Percentiles rank a stretch among this genome's conserved stretches.
phyloP scores from a whole-genome alignment of 1,140 invertebrate species.

The Anastrepha ludens region DNA sequence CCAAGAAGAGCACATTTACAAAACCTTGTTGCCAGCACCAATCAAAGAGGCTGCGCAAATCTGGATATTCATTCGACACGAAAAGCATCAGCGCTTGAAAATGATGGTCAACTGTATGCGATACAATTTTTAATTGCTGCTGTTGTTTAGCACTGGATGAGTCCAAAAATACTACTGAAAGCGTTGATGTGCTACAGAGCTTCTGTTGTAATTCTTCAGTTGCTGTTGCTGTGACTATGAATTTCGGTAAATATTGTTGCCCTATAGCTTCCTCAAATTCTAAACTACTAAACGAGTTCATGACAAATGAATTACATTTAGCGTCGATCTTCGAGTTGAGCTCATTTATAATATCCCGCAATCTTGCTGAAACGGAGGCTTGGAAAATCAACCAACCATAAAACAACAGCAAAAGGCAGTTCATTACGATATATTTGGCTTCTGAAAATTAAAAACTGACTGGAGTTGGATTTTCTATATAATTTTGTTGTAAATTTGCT shows the following conservation, averaged over 20 bases:
- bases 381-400: not conserved
- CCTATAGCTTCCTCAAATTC: not conserved
- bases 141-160: not conserved
- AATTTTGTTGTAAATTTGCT: too few relatives aligned
- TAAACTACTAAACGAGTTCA: not conserved
- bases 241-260: not conserved
- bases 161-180: not conserved
- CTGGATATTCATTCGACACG: not conserved
- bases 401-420: not conserved
- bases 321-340: not conserved
- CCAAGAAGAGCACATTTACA: not conserved
- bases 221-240: not conserved
- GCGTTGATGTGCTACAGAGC: not conserved
- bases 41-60: not conserved
- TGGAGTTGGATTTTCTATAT: too few relatives aligned
- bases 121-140: not conserved
- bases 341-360: not conserved
- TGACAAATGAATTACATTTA: not conserved
- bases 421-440: not conserved
- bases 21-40: not conserved
- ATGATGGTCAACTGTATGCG: not conserved
- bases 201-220: not conserved
- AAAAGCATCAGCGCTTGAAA: not conserved
- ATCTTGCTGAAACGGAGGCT: not conserved
- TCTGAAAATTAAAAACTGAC: too few relatives aligned